These are phyloP conservation scores for Greenwoodochromis staneri DNA, from an alignment of 2,113 vertebrate genomes.

Conservation along the genomic window DNA sequence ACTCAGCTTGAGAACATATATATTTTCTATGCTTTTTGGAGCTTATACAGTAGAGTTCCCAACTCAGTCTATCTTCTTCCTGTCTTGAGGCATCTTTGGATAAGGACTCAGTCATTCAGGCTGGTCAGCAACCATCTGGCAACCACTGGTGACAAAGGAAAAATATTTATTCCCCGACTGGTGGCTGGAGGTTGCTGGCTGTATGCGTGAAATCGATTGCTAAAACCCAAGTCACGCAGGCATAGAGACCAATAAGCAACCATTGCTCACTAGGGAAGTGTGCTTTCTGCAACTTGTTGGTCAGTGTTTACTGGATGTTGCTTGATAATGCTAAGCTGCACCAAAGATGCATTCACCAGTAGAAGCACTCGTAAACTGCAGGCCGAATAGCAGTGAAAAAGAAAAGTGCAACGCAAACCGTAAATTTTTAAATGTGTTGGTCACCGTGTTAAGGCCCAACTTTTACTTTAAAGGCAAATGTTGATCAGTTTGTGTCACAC, in stretches of 20 bases:
- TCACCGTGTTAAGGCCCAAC: background rate
- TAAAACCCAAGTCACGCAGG: background rate
- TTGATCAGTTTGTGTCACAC: fast-evolving
- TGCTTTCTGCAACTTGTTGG: background rate
- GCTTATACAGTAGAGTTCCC: background rate
- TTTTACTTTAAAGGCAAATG: background rate
- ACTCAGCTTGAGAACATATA: background rate
- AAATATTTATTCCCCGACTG: background rate
- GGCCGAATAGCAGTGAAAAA: background rate
- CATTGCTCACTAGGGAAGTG: background rate
- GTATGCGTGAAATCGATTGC: background rate
- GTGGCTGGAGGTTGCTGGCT: background rate
- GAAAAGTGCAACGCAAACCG: background rate
- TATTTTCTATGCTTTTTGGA: background rate
- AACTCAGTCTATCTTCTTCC: background rate
- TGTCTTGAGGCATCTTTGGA: background rate
- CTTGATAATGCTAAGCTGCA: background rate
- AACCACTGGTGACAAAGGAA: background rate
- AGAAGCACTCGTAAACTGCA: background rate
- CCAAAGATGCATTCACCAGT: background rate
- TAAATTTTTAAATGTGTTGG: background rate
- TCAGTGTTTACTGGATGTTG: background rate
- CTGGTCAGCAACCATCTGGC: background rate
- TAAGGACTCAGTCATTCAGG: background rate
- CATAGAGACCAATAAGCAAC: background rate